These are phyloP conservation scores for Rousettus madagascariensis DNA, from an alignment of 2,797 vertebrate genomes.

Conservation along the genomic window DNA sequence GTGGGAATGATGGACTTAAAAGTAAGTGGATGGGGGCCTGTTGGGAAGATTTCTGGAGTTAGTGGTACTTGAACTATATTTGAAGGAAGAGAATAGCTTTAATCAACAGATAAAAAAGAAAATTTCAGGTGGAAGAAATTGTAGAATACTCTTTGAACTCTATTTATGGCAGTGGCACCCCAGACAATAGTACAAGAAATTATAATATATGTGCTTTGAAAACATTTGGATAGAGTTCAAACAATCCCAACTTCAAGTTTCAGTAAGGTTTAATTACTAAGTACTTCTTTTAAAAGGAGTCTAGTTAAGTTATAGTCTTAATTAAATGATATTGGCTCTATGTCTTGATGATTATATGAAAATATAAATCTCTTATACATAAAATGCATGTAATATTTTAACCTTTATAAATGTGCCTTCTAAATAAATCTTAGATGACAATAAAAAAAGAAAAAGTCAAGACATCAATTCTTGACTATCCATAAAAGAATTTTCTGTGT, in stretches of 20 bases:
- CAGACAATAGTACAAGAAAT: neutral
- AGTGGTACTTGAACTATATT: neutral
- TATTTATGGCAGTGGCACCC: neutral
- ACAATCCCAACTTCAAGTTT: neutral
- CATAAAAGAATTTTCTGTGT: neutral
- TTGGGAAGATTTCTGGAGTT: neutral
- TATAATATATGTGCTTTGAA: neutral
- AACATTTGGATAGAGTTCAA: neutral
- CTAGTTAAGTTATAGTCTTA: neutral
- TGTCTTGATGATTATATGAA: neutral
- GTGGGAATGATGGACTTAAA: neutral
- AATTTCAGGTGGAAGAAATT: neutral
- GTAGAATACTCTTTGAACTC: neutral
- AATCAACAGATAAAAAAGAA: neutral
- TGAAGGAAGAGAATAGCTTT: constrained; percentile 19
- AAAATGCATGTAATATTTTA: neutral
- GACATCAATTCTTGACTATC: neutral
- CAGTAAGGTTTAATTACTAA: neutral
- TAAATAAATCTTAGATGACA: neutral
- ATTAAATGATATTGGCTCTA: neutral
- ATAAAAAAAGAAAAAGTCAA: neutral
- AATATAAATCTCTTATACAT: neutral
- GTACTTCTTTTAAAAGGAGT: neutral
- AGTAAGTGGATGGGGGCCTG: neutral
- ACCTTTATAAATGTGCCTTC: neutral